phyloP scores from a whole-genome alignment of 2,797 vertebrate genomes.

The Hydrolagus colliei region DNA sequence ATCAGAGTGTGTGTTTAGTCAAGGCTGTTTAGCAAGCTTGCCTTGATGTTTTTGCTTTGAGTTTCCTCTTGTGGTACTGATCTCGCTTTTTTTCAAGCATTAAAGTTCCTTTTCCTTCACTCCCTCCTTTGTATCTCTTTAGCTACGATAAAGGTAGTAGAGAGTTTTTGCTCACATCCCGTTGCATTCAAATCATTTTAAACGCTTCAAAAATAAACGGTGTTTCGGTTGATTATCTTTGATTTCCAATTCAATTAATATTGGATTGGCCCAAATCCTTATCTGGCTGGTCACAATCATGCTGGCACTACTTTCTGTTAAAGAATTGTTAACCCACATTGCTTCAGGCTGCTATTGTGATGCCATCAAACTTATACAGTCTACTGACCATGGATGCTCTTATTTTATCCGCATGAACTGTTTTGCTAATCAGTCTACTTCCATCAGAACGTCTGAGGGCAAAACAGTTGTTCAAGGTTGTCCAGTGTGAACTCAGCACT shows the following conservation, averaged over 20 bases:
- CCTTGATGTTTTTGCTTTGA: not conserved
- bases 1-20: not conserved
- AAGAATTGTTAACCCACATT: conserved; percentile 7
- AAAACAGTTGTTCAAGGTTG: not conserved
- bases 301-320: not conserved
- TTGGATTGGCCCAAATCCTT: not conserved
- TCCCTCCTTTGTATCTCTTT: not conserved
- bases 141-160: not conserved
- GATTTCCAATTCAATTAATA: not conserved
- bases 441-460: not conserved
- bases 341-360: not conserved
- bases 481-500: not conserved
- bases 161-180: not conserved
- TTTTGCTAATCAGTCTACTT: not conserved
- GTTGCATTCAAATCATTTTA: not conserved
- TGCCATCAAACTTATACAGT: not conserved
- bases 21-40: not conserved
- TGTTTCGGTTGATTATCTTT: not conserved
- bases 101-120: not conserved
- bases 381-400: not conserved
- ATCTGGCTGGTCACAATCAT: not conserved
- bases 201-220: not conserved
- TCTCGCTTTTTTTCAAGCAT: not conserved
- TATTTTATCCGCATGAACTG: not conserved
- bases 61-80: not conserved